These are phyloP conservation scores for Pomatorhinus ruficollis DNA, from an alignment of 2,113 vertebrate species.

Conservation along the genomic window DNA sequence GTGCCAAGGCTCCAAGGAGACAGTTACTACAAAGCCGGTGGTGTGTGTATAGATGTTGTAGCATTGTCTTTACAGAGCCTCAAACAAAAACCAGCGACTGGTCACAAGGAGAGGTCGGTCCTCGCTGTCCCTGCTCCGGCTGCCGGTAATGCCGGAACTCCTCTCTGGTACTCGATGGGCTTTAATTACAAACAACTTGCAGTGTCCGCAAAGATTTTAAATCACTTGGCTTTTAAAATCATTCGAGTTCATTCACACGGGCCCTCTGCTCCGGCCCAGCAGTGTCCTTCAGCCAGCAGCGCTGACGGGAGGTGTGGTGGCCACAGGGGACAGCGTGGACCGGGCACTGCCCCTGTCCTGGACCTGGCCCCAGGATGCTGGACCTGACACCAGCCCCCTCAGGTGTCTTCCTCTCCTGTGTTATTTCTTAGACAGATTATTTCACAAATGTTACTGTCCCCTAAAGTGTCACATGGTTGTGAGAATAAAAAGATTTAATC, in stretches of 20 bases:
- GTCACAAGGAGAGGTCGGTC: not conserved
- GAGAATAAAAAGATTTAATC: slow-evolving; percentile 9
- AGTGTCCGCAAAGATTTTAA: not conserved
- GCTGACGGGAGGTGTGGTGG: not conserved
- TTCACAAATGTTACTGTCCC: not conserved
- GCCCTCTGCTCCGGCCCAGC: not conserved
- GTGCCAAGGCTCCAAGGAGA: slow-evolving; percentile 30
- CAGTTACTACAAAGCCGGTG: not conserved
- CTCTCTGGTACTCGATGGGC: not conserved
- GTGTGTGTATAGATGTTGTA: not conserved
- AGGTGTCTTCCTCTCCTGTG: not conserved
- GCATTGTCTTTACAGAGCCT: not conserved
- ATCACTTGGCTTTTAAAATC: not conserved
- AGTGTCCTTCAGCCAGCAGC: not conserved
- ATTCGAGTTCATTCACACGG: not conserved
- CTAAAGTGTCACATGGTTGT: not conserved
- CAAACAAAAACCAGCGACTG: not conserved
- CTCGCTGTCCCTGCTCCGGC: slow-evolving; percentile 32
- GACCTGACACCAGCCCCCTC: not conserved
- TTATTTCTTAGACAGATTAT: not conserved
- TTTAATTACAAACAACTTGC: not conserved
- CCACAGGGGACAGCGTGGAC: not conserved
- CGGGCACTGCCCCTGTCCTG: accelerated
- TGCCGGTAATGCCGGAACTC: not conserved
- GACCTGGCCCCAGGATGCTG: not conserved